phyloP scores from a whole-genome alignment of 2,797 vertebrate species.

The Ambastaia sidthimunki region DNA sequence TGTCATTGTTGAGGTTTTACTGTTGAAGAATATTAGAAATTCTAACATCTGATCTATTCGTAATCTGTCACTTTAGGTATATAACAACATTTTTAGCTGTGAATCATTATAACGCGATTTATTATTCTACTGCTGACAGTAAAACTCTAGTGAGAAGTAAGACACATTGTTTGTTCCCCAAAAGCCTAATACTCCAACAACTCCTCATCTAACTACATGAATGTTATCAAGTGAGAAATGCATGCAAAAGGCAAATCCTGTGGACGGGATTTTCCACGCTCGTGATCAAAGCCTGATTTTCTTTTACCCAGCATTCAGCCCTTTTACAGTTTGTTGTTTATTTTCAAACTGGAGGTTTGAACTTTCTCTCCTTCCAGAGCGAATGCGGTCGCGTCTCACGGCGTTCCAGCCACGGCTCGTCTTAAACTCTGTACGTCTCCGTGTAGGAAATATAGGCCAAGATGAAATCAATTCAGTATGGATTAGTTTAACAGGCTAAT shows the following conservation, averaged over 20 bases:
- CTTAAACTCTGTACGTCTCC: conserved; percentile 1
- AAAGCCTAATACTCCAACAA: conserved; percentile 83
- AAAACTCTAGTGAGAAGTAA: conserved; percentile 66
- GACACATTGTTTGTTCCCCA: conserved; percentile 80
- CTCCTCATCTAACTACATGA: conserved; percentile 86
- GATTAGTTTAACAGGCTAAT: background rate
- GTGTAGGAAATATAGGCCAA: background rate
- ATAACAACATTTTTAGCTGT: conserved; percentile 11
- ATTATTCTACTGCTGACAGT: conserved; percentile 30
- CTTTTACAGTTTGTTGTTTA: conserved; percentile 81
- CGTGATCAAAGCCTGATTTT: conserved; percentile 88
- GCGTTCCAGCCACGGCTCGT: conserved; percentile 63
- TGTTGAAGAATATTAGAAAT: conserved; percentile 38
- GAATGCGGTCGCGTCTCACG: conserved; percentile 61
- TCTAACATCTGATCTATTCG: conserved; percentile 36
- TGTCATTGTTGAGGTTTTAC: background rate
- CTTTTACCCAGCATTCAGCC: conserved; percentile 82
- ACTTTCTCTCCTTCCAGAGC: conserved; percentile 51
- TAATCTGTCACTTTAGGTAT: conserved; percentile 46
- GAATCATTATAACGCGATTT: conserved; percentile 39
- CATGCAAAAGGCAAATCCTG: conserved; percentile 88
- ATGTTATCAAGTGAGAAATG: conserved; percentile 88
- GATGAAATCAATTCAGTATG: conserved; percentile 52
- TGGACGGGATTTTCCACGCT: conserved; percentile 88
- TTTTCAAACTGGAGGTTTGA: conserved; percentile 74